A percentile compares a stretch with the other conserved stretches of the same genome.
These are phyloP conservation scores for Momotus momota DNA, from an alignment of 2,797 vertebrate species.

Conservation along the genomic window DNA sequence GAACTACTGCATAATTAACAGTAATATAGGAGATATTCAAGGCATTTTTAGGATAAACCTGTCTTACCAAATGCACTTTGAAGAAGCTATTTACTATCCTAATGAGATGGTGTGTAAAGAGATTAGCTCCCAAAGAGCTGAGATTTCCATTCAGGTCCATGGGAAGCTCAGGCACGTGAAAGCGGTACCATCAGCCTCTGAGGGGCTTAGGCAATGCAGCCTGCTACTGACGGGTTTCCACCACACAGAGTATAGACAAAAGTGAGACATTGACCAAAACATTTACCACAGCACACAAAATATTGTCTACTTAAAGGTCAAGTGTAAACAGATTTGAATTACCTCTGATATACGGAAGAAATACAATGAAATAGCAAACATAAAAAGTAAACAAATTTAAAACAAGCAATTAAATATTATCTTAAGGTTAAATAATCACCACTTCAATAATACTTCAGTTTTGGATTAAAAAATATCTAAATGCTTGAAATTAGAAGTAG, in stretches of 20 bases:
- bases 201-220: neutral
- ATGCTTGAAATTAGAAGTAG: neutral
- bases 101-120: neutral
- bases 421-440: neutral
- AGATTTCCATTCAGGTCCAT: neutral
- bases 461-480: neutral
- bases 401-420: neutral
- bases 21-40: neutral
- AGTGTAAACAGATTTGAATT: neutral
- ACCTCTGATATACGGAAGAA: neutral
- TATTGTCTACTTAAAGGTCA: fast-evolving
- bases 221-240: neutral
- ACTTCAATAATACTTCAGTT: neutral
- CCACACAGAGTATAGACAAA: fast-evolving
- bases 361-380: neutral
- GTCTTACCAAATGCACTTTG: neutral
- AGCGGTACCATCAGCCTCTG: neutral
- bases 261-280: neutral
- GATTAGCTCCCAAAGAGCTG: neutral
- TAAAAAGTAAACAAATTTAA: fast-evolving
- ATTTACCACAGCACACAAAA: neutral
- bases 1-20: neutral
- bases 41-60: neutral
- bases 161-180: neutral
- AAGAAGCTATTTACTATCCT: neutral